A percentile compares a stretch with the other conserved stretches of the same genome.
Evolutionary conservation across 2,113 vertebrate genomes (phyloP).

Genomic region (Labrus mixtus): DNA sequence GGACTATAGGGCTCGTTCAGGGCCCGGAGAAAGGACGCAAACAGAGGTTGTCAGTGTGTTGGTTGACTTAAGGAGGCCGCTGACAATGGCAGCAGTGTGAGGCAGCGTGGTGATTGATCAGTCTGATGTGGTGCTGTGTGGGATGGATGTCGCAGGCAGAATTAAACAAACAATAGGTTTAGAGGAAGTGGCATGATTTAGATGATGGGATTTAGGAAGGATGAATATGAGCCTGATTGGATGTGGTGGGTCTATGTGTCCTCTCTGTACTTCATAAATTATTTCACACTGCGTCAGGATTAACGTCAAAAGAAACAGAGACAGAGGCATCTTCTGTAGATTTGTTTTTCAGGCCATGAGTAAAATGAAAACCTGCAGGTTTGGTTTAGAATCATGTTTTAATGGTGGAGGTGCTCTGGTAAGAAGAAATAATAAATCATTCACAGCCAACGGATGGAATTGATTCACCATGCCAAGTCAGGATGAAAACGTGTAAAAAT

Average conservation of each 20-base stretch:
- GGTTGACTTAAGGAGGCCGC: slow-evolving; percentile 53
- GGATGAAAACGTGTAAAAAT: no score
- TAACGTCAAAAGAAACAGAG: neutral
- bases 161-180: slow-evolving; percentile 64
- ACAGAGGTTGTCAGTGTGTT: slow-evolving; percentile 70
- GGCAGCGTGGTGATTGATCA: slow-evolving; percentile 74
- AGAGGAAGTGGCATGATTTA: slow-evolving; percentile 66
- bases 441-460: no score
- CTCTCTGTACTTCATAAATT: slow-evolving; percentile 40
- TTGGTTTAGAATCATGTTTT: no score
- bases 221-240: slow-evolving; percentile 34
- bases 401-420: no score
- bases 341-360: neutral
- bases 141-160: slow-evolving; percentile 56
- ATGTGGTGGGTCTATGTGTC: slow-evolving; percentile 41
- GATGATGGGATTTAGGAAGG: slow-evolving; percentile 54
- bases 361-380: no score
- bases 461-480: no score
- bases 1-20: slow-evolving; percentile 62
- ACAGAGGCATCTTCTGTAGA: neutral
- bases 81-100: slow-evolving; percentile 80
- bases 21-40: slow-evolving; percentile 65
- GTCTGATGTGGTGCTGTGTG: slow-evolving; percentile 62
- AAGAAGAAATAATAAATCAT: no score
- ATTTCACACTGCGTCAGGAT: slow-evolving; percentile 44